These are phyloP conservation scores for Steinernema hermaphroditum DNA, from an alignment of 2,888 invertebrate species.

Conservation along the genomic window DNA sequence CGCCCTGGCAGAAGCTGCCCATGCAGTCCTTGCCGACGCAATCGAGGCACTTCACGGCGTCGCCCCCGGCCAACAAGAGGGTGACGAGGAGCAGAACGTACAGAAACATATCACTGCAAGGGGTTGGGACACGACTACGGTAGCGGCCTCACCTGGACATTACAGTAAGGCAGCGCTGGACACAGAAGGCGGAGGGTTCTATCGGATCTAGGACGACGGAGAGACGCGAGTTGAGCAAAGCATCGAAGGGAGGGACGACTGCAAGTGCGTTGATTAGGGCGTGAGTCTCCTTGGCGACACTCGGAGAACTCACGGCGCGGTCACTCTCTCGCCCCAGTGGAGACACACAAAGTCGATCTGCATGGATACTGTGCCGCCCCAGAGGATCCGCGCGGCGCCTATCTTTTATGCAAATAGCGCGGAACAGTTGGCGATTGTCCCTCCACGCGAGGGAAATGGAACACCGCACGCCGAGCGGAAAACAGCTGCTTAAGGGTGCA, in stretches of 20 bases:
- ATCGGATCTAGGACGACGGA: background rate
- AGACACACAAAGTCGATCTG: slow-evolving; percentile 4
- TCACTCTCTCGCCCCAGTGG: slow-evolving; percentile 3
- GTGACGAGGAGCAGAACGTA: slow-evolving; percentile 23
- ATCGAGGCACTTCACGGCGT: slow-evolving; percentile 58
- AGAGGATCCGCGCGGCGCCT: slow-evolving; percentile 1
- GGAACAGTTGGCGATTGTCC: slow-evolving; percentile 26
- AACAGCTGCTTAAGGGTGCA: slow-evolving; percentile 28
- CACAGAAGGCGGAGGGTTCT: background rate
- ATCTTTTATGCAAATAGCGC: slow-evolving; percentile 29
- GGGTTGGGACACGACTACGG: too few relatives aligned
- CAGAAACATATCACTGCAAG: background rate
- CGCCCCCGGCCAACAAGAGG: background rate
- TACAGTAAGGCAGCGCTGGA: slow-evolving; percentile 20
- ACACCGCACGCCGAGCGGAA: slow-evolving; percentile 22
- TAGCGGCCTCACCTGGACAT: slow-evolving; percentile 17
- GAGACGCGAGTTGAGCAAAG: slow-evolving; percentile 20
- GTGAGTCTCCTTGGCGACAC: slow-evolving; percentile 11
- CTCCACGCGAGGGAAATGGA: slow-evolving; percentile 8
- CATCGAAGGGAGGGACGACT: slow-evolving; percentile 9
- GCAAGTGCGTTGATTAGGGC: slow-evolving; percentile 1
- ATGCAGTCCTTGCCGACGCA: slow-evolving; percentile 60
- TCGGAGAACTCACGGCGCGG: background rate
- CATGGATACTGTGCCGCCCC: background rate
- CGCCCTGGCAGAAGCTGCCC: slow-evolving; percentile 55